Evolutionary conservation across 2,888 invertebrate species (phyloP).

Genomic region (Megalurothrips usitatus): DNA sequence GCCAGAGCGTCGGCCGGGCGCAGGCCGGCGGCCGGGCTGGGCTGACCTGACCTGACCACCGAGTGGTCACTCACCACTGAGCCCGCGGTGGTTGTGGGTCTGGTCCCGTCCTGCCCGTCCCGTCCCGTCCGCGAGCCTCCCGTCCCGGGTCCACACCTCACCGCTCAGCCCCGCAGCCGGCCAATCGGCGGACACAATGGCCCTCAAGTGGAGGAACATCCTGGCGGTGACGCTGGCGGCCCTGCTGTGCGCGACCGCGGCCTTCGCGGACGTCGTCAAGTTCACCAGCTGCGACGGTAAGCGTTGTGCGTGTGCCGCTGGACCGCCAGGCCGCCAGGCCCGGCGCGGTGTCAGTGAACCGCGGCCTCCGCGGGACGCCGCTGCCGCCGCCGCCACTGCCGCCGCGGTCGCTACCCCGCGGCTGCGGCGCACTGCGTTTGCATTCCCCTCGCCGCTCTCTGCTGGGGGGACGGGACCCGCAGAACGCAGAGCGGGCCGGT

Average conservation of each 20-base stretch:
- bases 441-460: too few relatives aligned
- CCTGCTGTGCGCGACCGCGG: background rate
- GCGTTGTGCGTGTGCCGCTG: background rate
- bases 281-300: constrained; percentile 11
- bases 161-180: background rate
- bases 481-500: too few relatives aligned
- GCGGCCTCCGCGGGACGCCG: too few relatives aligned
- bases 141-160: background rate
- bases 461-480: too few relatives aligned
- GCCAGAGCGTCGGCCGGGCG: background rate
- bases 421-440: too few relatives aligned
- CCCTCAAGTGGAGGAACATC: constrained; percentile 19
- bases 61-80: constrained; percentile 29
- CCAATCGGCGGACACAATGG: background rate
- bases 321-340: too few relatives aligned
- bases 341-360: too few relatives aligned
- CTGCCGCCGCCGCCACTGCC: too few relatives aligned
- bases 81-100: constrained; percentile 24
- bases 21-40: background rate
- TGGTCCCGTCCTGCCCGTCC: constrained; percentile 28
- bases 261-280: background rate
- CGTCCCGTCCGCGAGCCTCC: constrained; percentile 14
- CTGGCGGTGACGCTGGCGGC: constrained; percentile 16
- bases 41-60: constrained; percentile 29
- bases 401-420: too few relatives aligned